A percentile compares a stretch with the other conserved stretches of the same genome.
phyloP scores from a whole-genome alignment of 2,888 invertebrate genomes.

The Luffia ferchaultella region DNA sequence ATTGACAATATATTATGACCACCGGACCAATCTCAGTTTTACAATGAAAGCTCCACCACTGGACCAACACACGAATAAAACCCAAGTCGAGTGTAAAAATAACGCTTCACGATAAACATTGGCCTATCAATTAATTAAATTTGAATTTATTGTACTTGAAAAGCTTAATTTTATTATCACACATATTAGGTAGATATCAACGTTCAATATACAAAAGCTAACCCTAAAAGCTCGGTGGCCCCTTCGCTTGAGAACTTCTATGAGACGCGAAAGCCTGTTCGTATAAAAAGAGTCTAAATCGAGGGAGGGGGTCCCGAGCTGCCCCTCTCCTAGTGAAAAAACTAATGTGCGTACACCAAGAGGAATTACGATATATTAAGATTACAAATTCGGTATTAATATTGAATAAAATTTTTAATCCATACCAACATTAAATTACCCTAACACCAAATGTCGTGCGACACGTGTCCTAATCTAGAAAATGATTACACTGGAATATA shows the following conservation, averaged over 20 bases:
- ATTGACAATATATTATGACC: too few species aligned
- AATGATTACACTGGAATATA: not conserved
- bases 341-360: not conserved
- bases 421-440: not conserved
- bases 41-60: too few species aligned
- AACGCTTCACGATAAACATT: slow-evolving; percentile 51
- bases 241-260: not conserved
- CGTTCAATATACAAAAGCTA: slow-evolving; percentile 54
- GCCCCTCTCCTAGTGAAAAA: not conserved
- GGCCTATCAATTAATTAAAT: slow-evolving; percentile 47
- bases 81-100: slow-evolving; percentile 51
- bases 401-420: not conserved
- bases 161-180: slow-evolving; percentile 65
- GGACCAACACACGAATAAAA: too few species aligned
- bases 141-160: slow-evolving; percentile 57
- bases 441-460: not conserved
- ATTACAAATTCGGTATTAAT: not conserved
- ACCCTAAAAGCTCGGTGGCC: slow-evolving; percentile 18
- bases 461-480: not conserved
- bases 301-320: not conserved
- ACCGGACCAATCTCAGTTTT: too few species aligned
- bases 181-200: slow-evolving; percentile 53
- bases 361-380: not conserved
- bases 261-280: too few species aligned
- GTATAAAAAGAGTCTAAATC: too few species aligned